These are phyloP conservation scores for Crotalus viridis DNA, from an alignment of 2,113 vertebrate genomes.

Conservation along the genomic window DNA sequence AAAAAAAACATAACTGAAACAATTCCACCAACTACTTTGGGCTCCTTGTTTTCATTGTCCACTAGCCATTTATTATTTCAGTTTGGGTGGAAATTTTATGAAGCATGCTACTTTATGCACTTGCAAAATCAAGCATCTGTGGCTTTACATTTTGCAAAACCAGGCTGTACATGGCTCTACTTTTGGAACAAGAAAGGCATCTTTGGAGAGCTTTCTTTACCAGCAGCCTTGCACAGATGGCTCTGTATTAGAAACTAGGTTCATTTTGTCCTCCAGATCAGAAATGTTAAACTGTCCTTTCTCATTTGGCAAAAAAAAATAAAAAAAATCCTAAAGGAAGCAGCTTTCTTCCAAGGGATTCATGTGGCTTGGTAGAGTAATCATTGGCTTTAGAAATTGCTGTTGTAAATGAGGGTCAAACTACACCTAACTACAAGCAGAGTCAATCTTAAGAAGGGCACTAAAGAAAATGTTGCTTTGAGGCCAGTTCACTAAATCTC, in stretches of 20 bases:
- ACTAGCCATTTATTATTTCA: not conserved
- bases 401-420: not conserved
- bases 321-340: slow-evolving; percentile 8
- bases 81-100: not conserved
- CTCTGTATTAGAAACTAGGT: not conserved
- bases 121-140: not conserved
- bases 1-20: not conserved
- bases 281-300: slow-evolving; percentile 20
- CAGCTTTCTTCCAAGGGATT: not conserved
- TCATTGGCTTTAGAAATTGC: not conserved
- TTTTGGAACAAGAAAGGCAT: not conserved
- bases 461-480: not conserved
- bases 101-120: not conserved
- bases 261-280: slow-evolving; percentile 4
- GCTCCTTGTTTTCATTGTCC: not conserved
- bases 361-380: not conserved
- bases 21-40: not conserved
- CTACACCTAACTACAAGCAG: not conserved
- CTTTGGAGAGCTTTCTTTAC: not conserved
- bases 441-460: not conserved
- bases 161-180: not conserved
- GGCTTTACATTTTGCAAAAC: not conserved
- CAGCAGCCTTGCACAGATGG: slow-evolving; percentile 10
- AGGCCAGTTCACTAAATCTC: not conserved
- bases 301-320: not conserved